Evolutionary conservation across 2,797 vertebrate genomes (phyloP).

Genomic region (Myotis vivesi): DNA sequence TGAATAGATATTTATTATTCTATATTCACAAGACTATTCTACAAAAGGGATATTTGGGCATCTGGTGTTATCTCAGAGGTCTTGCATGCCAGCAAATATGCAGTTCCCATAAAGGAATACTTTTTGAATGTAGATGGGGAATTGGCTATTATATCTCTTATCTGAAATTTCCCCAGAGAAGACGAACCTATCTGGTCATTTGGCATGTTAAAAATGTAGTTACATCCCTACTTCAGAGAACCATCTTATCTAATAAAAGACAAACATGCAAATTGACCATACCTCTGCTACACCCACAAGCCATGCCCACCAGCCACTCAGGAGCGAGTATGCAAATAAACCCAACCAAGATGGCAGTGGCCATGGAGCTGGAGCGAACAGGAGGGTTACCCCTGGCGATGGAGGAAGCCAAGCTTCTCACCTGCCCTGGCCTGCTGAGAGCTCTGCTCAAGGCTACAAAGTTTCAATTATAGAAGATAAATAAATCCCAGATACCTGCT

Average conservation of each 20-base stretch:
- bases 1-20: not conserved
- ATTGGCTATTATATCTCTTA: not conserved
- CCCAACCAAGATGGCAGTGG: too few relatives aligned
- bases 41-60: not conserved
- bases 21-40: not conserved
- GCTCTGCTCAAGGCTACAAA: too few relatives aligned
- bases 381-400: too few relatives aligned
- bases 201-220: not conserved
- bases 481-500: too few relatives aligned
- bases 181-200: not conserved
- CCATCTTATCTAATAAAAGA: not conserved
- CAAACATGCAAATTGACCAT: too few relatives aligned
- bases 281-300: too few relatives aligned
- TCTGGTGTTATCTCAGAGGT: not conserved
- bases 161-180: slow-evolving; percentile 6
- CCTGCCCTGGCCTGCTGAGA: too few relatives aligned
- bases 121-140: not conserved
- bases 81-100: not conserved
- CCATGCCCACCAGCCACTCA: too few relatives aligned
- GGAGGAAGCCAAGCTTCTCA: too few relatives aligned
- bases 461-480: too few relatives aligned
- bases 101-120: not conserved
- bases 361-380: too few relatives aligned
- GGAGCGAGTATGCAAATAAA: too few relatives aligned
- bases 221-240: not conserved